A percentile compares a stretch with the other conserved stretches of the same genome.
Evolutionary conservation across 2,113 vertebrate species (phyloP).

Genomic region (Mustela lutreola): DNA sequence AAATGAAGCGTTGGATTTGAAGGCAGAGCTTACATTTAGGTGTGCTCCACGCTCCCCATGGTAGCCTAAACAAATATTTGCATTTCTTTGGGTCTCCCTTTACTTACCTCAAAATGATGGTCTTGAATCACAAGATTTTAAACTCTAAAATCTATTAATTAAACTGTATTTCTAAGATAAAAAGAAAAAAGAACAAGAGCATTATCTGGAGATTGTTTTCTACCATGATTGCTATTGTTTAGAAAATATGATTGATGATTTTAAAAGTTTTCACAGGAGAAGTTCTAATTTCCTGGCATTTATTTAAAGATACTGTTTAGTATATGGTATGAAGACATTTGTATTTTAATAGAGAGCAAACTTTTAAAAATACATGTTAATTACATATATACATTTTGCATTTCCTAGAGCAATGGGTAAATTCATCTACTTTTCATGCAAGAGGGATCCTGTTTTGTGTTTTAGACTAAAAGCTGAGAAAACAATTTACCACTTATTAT

Average conservation of each 20-base stretch:
- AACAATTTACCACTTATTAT: slow-evolving; percentile 52
- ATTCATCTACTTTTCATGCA: slow-evolving; percentile 34
- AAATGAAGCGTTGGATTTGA: background rate
- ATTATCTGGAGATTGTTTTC: slow-evolving; percentile 44
- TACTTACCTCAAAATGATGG: background rate
- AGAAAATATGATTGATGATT: slow-evolving; percentile 36
- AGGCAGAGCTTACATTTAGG: background rate
- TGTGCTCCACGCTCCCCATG: background rate
- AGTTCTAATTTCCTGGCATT: slow-evolving; percentile 28
- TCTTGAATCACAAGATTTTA: slow-evolving; percentile 1
- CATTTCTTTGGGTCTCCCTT: background rate
- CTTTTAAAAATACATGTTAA: background rate
- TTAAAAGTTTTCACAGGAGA: background rate
- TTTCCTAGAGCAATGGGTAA: slow-evolving; percentile 45
- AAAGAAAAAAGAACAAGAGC: background rate
- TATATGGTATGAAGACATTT: background rate
- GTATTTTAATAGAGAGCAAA: slow-evolving; percentile 36
- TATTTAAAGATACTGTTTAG: slow-evolving; percentile 34
- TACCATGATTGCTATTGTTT: background rate
- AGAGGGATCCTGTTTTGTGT: slow-evolving; percentile 39
- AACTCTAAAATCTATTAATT: background rate
- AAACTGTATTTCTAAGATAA: slow-evolving; percentile 56
- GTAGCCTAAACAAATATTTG: background rate
- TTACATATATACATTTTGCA: background rate
- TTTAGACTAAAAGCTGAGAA: slow-evolving; percentile 31